A percentile compares a stretch with the other conserved stretches of the same genome.
Evolutionary conservation across 2,888 invertebrate species (phyloP).

Genomic region (Drosophila limbata): DNA sequence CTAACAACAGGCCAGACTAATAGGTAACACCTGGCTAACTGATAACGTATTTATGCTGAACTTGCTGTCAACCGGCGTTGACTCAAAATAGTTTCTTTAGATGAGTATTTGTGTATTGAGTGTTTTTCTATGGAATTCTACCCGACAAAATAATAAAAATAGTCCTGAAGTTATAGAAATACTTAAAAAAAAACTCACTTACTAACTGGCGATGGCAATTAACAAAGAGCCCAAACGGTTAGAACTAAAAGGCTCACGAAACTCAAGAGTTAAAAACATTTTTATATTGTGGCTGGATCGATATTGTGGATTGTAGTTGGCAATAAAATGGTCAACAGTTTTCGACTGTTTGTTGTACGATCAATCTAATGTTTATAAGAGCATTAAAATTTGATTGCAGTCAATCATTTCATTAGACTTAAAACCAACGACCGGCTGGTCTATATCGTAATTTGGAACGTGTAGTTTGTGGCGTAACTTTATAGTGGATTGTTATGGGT

Average conservation of each 20-base stretch:
- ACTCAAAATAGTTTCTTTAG: neutral
- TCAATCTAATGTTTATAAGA: neutral
- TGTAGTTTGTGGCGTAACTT: slow-evolving; percentile 1
- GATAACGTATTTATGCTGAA: slow-evolving; percentile 41
- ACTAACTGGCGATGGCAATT: no score
- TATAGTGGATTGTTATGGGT: slow-evolving; percentile 1
- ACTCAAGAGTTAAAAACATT: no score
- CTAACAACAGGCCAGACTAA: slow-evolving; percentile 25
- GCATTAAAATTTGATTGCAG: slow-evolving; percentile 10
- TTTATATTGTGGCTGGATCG: no score
- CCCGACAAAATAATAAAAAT: neutral
- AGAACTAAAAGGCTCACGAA: no score
- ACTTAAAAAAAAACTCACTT: no score
- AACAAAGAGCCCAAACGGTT: no score
- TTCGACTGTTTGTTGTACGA: neutral
- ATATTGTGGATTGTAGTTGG: neutral
- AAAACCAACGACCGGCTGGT: slow-evolving; percentile 2
- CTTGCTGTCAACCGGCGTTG: slow-evolving; percentile 1
- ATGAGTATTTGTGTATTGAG: neutral
- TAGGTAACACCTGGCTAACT: slow-evolving; percentile 35
- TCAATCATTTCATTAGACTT: slow-evolving; percentile 14
- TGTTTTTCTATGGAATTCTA: neutral
- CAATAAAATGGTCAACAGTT: slow-evolving; percentile 1
- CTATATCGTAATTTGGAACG: slow-evolving; percentile 7
- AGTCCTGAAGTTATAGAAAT: no score